Evolutionary conservation across 1,140 invertebrate species (phyloP), one percentile per base, ranked within the genome.

Genomic region (Archegozetes longisetosus): DNA sequence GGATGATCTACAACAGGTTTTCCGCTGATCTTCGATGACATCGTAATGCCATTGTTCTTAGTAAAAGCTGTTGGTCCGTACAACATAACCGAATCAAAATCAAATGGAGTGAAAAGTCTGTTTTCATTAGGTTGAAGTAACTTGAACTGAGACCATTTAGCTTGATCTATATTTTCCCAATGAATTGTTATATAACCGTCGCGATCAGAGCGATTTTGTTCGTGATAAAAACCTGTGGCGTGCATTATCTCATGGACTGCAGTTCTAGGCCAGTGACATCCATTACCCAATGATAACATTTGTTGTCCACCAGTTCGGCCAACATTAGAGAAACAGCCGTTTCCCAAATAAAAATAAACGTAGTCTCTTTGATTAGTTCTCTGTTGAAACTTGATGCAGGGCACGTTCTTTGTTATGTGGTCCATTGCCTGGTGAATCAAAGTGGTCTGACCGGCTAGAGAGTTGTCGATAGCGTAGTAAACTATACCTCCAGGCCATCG

Each of bases 351-450:
- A 48, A 60, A 3, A 22, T 12, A 46, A 58, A 82, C 72, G 28
- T 73, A 73, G 63, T 84, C 81, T 2, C 71, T 71, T 64, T 81
- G 70, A 48, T 65, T 60, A 40, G 76, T 74, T 60, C 75, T 74
- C 6, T 74, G 73, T 13, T 74, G 73, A 60, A 83, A 82, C 58
- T 70, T 70, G n/a, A 83, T 66, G 64, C 81, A 83, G n/a, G n/a
- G n/a, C 0, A 80, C 82, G 56, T 72, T 75, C 9, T 73, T 62
- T 20, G 80, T 75, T 49, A 77, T 78, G 47, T 80, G 77, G 2
- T 76, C 62, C 28, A 81, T 71, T 0, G 76, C 77, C 40, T 65
- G 58, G 17, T 53, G 25, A 22, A 67, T 61, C 12, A 66, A 40
- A n/a, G 22, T 59, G 40, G 20, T 46, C 48, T 2, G 32, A 6